Conservation (phyloP, 2,888 invertebrate genomes). For the Nebria salina region DNA sequence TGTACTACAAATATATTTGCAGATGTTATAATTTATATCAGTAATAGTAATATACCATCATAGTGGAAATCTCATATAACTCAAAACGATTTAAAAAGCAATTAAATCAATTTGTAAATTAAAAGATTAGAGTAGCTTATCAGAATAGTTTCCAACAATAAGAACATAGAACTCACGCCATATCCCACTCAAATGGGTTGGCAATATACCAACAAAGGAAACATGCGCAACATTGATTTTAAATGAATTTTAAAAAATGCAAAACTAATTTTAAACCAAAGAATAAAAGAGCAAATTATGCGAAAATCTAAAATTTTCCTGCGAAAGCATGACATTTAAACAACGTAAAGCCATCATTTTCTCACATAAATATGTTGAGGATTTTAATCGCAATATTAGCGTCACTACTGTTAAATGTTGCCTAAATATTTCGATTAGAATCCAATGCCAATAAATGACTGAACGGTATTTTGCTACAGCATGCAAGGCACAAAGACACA, state of each 20-base stretch:
- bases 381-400: not conserved
- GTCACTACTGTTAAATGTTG: not conserved
- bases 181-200: not conserved
- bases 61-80: too few relatives aligned
- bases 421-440: not conserved
- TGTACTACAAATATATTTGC: too few relatives aligned
- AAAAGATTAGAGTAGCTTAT: too few relatives aligned
- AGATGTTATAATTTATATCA: too few relatives aligned
- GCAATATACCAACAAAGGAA: not conserved
- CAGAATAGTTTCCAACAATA: not conserved
- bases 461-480: conserved; percentile 48
- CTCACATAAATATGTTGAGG: not conserved
- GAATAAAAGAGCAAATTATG: too few relatives aligned
- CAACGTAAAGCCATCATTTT: too few relatives aligned
- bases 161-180: not conserved
- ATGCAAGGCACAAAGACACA: conserved; percentile 38
- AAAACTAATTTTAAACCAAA: not conserved
- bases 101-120: too few relatives aligned
- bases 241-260: not conserved
- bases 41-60: too few relatives aligned
- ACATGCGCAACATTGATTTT: not conserved
- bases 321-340: too few relatives aligned
- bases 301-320: too few relatives aligned
- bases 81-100: too few relatives aligned
- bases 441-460: conserved; percentile 47